Percentiles rank a stretch among this genome's conserved stretches.
Evolutionary conservation across 1,140 invertebrate species (phyloP).

Genomic region (Scylla paramamosain): DNA sequence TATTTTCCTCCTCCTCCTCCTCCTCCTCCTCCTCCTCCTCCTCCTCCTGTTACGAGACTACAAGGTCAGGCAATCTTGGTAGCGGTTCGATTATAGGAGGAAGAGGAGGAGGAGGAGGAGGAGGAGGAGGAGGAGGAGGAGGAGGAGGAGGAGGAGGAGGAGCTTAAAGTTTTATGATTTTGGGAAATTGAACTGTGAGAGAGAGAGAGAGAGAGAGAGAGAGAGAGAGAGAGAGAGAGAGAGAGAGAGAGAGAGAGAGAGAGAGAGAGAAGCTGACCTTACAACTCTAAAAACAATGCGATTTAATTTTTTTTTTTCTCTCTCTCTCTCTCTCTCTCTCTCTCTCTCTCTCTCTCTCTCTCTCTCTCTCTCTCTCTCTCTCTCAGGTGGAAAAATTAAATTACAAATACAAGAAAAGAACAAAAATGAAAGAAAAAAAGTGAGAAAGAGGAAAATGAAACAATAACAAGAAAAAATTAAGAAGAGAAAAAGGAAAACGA

Average conservation of each 20-base stretch:
- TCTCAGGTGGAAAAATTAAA: no score
- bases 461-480: no score
- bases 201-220: background rate
- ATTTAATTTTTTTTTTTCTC: no score
- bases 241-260: background rate
- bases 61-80: background rate
- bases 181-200: background rate
- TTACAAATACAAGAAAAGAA: background rate
- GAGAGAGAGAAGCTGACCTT: background rate
- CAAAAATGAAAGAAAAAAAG: background rate
- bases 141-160: background rate
- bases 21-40: slow-evolving; percentile 17
- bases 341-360: no score
- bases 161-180: no score
- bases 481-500: background rate
- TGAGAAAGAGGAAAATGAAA: background rate
- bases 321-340: no score
- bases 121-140: background rate
- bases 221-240: slow-evolving; percentile 7
- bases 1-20: background rate
- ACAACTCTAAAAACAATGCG: no score
- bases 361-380: no score
- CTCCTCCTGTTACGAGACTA: background rate
- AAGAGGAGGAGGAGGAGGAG: slow-evolving; percentile 9
- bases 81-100: background rate